A percentile compares a stretch with the other conserved stretches of the same genome.
Evolutionary conservation across 2,113 vertebrate species (phyloP).

Genomic region (Brevimyrus niger): DNA sequence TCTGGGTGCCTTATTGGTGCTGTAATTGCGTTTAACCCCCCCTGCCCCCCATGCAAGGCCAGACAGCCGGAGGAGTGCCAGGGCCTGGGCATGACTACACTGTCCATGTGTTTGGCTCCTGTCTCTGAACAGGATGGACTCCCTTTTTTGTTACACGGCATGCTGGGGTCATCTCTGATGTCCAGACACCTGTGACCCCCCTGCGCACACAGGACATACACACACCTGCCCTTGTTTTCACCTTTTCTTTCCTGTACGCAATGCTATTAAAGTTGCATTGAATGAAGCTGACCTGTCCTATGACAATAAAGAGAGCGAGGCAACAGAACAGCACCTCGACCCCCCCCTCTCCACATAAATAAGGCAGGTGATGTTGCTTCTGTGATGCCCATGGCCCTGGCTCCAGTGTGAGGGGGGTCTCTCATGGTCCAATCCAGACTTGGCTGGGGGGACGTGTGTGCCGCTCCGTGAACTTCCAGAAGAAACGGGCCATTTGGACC

Average conservation of each 20-base stretch:
- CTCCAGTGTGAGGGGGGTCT: background rate
- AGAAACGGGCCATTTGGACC: background rate
- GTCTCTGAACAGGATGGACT: background rate
- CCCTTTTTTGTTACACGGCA: background rate
- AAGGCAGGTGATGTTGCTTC: slow-evolving; percentile 28
- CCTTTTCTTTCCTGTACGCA: background rate
- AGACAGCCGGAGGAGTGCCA: background rate
- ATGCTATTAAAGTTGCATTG: background rate
- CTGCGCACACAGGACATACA: background rate
- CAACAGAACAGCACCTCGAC: background rate
- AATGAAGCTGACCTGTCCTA: background rate
- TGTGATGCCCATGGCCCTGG: background rate
- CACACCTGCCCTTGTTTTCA: background rate
- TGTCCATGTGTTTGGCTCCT: background rate
- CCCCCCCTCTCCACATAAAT: background rate
- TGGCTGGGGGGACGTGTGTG: background rate
- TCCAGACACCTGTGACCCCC: background rate
- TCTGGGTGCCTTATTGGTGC: background rate
- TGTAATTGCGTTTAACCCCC: background rate
- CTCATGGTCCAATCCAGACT: background rate
- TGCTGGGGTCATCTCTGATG: background rate
- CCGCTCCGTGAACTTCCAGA: background rate
- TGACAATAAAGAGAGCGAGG: background rate
- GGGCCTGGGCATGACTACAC: background rate
- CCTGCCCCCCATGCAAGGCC: background rate